Evolutionary conservation across 2,888 invertebrate genomes (phyloP).

Genomic region (Lepeophtheirus nordmannii): DNA sequence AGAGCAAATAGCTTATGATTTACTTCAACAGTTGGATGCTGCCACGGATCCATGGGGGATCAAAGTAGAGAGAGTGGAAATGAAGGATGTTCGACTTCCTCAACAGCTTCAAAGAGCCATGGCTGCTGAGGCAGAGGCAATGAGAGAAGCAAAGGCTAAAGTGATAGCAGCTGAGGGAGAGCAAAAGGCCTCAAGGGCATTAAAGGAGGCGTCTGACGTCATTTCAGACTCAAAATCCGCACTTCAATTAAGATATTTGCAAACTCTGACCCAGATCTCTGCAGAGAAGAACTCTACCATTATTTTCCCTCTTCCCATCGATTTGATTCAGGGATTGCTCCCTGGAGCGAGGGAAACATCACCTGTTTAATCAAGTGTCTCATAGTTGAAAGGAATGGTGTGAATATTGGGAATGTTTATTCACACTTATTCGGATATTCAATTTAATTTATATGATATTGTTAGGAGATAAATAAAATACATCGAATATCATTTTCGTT

Average conservation of each 20-base stretch:
- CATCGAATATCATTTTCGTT: too few relatives aligned
- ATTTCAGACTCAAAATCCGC: conserved; percentile 12
- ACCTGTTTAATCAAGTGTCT: not conserved
- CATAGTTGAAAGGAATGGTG: not conserved
- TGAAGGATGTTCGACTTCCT: conserved; percentile 16
- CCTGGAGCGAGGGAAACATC: too few relatives aligned
- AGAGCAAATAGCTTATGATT: conserved; percentile 3
- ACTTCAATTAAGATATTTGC: conserved; percentile 22
- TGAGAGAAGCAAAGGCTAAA: conserved; percentile 17
- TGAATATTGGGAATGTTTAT: not conserved
- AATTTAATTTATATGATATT: too few relatives aligned
- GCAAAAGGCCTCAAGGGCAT: conserved; percentile 15
- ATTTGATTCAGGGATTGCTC: not conserved
- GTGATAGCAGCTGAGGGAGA: conserved; percentile 24
- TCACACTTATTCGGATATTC: too few relatives aligned
- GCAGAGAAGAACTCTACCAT: conserved; percentile 23
- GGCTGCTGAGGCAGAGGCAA: conserved; percentile 20
- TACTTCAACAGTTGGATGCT: conserved; percentile 1
- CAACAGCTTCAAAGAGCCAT: conserved; percentile 18
- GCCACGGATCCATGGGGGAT: conserved; percentile 20
- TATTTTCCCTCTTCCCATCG: conserved; percentile 20
- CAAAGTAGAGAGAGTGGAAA: conserved; percentile 20
- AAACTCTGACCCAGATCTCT: conserved; percentile 15
- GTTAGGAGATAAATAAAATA: too few relatives aligned
- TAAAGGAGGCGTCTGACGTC: conserved; percentile 23